Percentiles rank a stretch among this genome's conserved stretches.
Evolutionary conservation across 2,797 vertebrate genomes (phyloP).

Genomic region (Bucorvus abyssinicus): DNA sequence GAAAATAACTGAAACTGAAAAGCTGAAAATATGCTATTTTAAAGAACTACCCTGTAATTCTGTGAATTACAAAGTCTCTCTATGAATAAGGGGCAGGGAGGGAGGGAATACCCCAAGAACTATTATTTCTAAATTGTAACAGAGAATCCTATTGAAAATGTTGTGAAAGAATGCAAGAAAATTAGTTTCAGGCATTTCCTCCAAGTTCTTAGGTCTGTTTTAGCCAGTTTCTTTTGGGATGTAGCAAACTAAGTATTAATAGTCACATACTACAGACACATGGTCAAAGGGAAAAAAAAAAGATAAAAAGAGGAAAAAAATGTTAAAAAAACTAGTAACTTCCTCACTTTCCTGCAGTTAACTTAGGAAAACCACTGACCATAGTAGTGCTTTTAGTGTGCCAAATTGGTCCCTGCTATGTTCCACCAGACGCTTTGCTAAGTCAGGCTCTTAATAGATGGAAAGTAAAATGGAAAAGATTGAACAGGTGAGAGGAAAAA

Average conservation of each 20-base stretch:
- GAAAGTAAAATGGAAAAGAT: background rate
- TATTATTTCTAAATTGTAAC: background rate
- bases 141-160: background rate
- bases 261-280: background rate
- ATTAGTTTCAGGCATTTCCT: background rate
- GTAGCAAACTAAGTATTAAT: background rate
- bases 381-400: background rate
- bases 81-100: background rate
- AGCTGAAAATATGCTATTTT: fast-evolving
- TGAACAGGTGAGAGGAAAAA: background rate
- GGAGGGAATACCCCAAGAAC: background rate
- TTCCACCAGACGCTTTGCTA: background rate
- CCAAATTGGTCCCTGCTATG: background rate
- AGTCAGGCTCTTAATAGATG: background rate
- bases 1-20: background rate
- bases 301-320: too few relatives aligned
- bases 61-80: background rate
- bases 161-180: background rate
- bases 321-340: background rate
- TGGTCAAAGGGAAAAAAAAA: background rate
- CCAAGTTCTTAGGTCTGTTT: background rate
- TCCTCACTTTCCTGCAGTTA: background rate
- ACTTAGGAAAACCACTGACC: background rate
- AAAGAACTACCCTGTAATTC: background rate
- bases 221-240: background rate